Percentiles rank a stretch among this genome's conserved stretches.
Evolutionary conservation across 2,113 vertebrate genomes (phyloP).

Genomic region (Rhinolophus ferrumequinum): DNA sequence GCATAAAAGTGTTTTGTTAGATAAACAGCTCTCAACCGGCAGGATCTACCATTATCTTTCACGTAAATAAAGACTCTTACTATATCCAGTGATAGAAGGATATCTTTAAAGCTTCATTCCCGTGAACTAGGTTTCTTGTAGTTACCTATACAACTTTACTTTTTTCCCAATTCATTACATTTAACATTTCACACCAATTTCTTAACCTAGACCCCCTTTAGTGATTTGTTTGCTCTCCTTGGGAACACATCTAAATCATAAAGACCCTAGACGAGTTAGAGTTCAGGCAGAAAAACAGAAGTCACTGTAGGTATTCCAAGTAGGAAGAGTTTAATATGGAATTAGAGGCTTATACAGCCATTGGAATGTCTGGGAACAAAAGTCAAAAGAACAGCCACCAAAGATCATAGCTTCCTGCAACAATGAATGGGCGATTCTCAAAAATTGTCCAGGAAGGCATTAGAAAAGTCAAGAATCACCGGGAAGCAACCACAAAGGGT

Average conservation of each 20-base stretch:
- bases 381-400: background rate
- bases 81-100: background rate
- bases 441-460: background rate
- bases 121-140: background rate
- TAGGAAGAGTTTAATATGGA: background rate
- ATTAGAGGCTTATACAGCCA: background rate
- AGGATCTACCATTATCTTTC: background rate
- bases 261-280: background rate
- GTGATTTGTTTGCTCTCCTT: background rate
- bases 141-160: background rate
- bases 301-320: background rate
- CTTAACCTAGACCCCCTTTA: background rate
- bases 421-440: background rate
- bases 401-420: background rate
- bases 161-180: background rate
- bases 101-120: background rate
- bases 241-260: background rate
- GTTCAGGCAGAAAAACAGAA: background rate
- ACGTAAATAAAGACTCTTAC: background rate
- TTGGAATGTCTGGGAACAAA: background rate
- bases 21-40: background rate
- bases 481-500: background rate
- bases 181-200: background rate
- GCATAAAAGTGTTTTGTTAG: background rate
- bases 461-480: background rate